Evolutionary conservation across 2,113 vertebrate species (phyloP).

Genomic region (Bettongia penicillata): DNA sequence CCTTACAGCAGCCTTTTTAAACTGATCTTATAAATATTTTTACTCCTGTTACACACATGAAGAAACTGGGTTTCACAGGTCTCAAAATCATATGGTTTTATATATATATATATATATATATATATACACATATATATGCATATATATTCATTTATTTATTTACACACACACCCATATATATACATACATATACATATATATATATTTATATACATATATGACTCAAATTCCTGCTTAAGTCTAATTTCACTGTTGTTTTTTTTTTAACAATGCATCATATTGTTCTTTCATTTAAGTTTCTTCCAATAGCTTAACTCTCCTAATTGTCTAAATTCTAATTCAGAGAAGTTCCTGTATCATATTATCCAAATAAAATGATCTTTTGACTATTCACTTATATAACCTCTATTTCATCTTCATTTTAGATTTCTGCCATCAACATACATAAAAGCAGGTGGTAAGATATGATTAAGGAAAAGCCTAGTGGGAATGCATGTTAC

Average conservation of each 20-base stretch:
- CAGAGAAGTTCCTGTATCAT: neutral
- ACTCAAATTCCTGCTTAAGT: neutral
- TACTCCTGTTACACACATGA: neutral
- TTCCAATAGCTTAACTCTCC: neutral
- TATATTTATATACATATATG: too few species aligned
- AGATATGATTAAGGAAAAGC: too few species aligned
- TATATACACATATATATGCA: too few species aligned
- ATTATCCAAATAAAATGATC: neutral
- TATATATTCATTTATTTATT: too few species aligned
- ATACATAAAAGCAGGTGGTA: too few species aligned
- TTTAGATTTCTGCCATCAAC: neutral
- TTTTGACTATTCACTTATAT: neutral
- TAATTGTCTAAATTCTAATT: neutral
- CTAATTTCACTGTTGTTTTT: neutral
- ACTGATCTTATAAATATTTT: neutral
- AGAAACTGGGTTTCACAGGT: neutral
- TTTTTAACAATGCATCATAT: neutral
- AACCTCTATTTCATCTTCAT: neutral
- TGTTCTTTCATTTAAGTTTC: neutral
- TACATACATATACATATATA: too few species aligned
- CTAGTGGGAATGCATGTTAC: too few species aligned
- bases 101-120: too few species aligned
- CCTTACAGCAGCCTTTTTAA: neutral
- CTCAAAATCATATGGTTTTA: neutral
- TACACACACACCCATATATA: too few species aligned